Conservation (phyloP, 2,888 invertebrate genomes). For the Drosophila engyochracea region DNA sequence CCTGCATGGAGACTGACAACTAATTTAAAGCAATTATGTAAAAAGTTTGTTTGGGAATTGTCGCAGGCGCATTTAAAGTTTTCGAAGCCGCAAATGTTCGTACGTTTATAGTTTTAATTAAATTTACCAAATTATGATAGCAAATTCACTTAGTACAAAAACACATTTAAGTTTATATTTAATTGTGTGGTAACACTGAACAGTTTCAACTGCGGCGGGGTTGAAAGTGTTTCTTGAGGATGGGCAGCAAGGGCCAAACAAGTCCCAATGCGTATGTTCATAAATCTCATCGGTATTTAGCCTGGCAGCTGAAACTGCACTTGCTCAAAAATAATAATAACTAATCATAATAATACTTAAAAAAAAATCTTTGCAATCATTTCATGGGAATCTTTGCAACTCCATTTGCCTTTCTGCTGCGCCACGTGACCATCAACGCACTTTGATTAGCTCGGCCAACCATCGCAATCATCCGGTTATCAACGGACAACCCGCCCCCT, state of each 20-base stretch:
- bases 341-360: conserved; percentile 75
- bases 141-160: conserved; percentile 50
- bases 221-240: not conserved
- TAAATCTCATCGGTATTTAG: conserved; percentile 72
- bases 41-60: conserved; percentile 70
- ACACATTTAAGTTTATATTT: conserved; percentile 53
- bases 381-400: conserved; percentile 68
- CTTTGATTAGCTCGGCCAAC: conserved; percentile 76
- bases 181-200: conserved; percentile 34
- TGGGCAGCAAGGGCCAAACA: not conserved
- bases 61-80: conserved; percentile 61
- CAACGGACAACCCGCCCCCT: conserved; percentile 30
- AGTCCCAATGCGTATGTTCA: conserved; percentile 61
- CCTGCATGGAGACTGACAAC: conserved; percentile 73
- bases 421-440: conserved; percentile 81
- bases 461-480: conserved; percentile 42
- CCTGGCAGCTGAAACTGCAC: conserved; percentile 49
- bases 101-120: conserved; percentile 76
- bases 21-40: conserved; percentile 82
- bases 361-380: conserved; percentile 61
- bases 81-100: conserved; percentile 56
- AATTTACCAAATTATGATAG: conserved; percentile 74
- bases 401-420: conserved; percentile 42
- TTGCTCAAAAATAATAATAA: conserved; percentile 71
- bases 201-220: not conserved